Evolutionary conservation across 1,140 invertebrate genomes (phyloP).

Genomic region (Prorops nasuta): DNA sequence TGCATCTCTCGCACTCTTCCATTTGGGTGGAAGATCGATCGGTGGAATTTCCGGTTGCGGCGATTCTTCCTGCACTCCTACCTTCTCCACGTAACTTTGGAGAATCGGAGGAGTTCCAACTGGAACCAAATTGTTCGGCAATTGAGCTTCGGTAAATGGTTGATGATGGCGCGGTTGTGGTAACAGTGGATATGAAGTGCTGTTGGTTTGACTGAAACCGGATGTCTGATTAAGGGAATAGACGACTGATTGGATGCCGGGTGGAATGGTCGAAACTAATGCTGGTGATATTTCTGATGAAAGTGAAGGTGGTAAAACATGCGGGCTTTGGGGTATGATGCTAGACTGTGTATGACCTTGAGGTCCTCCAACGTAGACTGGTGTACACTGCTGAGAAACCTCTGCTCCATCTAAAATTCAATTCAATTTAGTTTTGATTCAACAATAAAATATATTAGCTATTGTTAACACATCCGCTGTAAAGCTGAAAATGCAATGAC

Average conservation of each 20-base stretch:
- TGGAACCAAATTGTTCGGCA: conserved; percentile 32
- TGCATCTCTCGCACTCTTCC: conserved; percentile 79
- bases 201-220: conserved; percentile 26
- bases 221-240: conserved; percentile 32
- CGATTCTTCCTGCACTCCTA: not conserved
- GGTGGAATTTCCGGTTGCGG: conserved; percentile 53
- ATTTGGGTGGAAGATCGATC: conserved; percentile 76
- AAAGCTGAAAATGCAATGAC: no score
- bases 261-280: conserved; percentile 24
- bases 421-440: no score
- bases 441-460: no score
- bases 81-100: conserved; percentile 6
- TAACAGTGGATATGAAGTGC: conserved; percentile 24
- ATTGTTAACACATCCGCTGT: no score
- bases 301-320: conserved; percentile 24
- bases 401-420: conserved; percentile 30
- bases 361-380: conserved; percentile 31
- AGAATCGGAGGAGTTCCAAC: conserved; percentile 28
- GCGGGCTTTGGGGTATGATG: conserved; percentile 23
- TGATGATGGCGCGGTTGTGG: conserved; percentile 22
- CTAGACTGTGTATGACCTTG: conserved; percentile 16
- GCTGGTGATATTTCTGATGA: conserved; percentile 30
- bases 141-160: conserved; percentile 24
- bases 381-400: conserved; percentile 30
- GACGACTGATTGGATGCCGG: conserved; percentile 31